Percentiles rank a stretch among this genome's conserved stretches.
Conservation (phyloP, 1,140 invertebrate species). For the Cydia amplana region DNA sequence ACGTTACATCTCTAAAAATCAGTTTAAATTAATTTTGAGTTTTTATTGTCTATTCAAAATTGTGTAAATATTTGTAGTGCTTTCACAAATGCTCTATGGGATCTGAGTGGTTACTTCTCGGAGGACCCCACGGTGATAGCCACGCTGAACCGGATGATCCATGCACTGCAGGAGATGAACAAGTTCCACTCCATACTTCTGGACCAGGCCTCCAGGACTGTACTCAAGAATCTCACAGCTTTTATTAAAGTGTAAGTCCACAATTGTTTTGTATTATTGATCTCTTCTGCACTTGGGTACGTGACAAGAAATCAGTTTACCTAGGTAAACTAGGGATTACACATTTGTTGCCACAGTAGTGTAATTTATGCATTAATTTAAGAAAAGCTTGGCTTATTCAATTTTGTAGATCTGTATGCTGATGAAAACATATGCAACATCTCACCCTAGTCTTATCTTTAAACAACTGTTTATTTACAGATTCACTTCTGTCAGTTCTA, state of each 20-base stretch:
- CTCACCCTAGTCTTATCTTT: too few relatives aligned
- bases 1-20: not conserved
- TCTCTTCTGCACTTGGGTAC: too few relatives aligned
- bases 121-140: constrained; percentile 85
- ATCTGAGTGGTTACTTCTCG: constrained; percentile 88
- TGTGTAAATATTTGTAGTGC: constrained; percentile 75
- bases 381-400: too few relatives aligned
- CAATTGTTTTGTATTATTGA: constrained; percentile 35
- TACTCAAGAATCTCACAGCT: constrained; percentile 91
- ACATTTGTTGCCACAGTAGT: too few relatives aligned
- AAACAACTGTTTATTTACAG: too few relatives aligned
- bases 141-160: constrained; percentile 86
- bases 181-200: constrained; percentile 94
- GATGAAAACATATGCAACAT: too few relatives aligned
- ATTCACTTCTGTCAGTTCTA: too few relatives aligned
- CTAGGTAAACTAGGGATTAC: too few relatives aligned
- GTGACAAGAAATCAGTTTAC: too few relatives aligned
- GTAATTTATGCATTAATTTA: too few relatives aligned
- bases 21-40: not conserved
- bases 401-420: too few relatives aligned
- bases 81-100: constrained; percentile 91
- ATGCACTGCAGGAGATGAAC: constrained; percentile 91
- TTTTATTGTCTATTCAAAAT: not conserved
- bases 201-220: constrained; percentile 93
- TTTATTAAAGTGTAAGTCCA: constrained; percentile 91